phyloP scores from a whole-genome alignment of 2,888 invertebrate genomes.

The Eudiplozoon nipponicum region DNA sequence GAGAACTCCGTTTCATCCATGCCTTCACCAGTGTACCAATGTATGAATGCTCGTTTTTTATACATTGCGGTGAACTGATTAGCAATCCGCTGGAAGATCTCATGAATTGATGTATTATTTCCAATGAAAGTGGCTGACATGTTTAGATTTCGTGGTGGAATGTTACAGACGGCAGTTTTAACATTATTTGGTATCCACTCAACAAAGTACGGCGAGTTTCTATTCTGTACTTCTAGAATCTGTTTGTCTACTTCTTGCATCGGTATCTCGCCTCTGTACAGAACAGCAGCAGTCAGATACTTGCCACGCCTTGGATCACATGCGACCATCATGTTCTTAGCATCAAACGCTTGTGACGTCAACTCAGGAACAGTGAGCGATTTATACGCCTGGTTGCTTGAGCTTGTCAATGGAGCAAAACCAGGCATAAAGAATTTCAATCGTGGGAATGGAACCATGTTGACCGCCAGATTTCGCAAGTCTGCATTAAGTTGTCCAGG shows the following conservation, averaged over 20 bases:
- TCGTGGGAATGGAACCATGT: slow-evolving; percentile 14
- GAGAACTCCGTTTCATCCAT: too few species aligned
- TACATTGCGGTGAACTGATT: slow-evolving; percentile 37
- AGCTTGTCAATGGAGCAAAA: slow-evolving; percentile 53
- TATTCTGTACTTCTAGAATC: slow-evolving; percentile 59
- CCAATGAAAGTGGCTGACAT: slow-evolving; percentile 56
- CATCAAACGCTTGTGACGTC: slow-evolving; percentile 13
- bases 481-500: slow-evolving; percentile 14
- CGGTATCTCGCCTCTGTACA: slow-evolving; percentile 5
- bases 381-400: slow-evolving; percentile 48
- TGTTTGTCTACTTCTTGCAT: slow-evolving; percentile 30
- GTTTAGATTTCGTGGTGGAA: slow-evolving; percentile 49
- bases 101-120: slow-evolving; percentile 17
- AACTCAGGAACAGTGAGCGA: slow-evolving; percentile 7
- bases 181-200: slow-evolving; percentile 68
- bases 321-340: slow-evolving; percentile 12
- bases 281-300: slow-evolving; percentile 6
- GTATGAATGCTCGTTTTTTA: slow-evolving; percentile 19
- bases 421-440: slow-evolving; percentile 48
- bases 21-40: too few species aligned
- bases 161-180: slow-evolving; percentile 52
- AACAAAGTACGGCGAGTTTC: slow-evolving; percentile 47
- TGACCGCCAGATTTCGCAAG: slow-evolving; percentile 14
- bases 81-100: slow-evolving; percentile 17
- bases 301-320: slow-evolving; percentile 11